Base-by-base conservation (phyloP, 2,888 invertebrate genomes). In the Vesta saturnalis region DNA sequence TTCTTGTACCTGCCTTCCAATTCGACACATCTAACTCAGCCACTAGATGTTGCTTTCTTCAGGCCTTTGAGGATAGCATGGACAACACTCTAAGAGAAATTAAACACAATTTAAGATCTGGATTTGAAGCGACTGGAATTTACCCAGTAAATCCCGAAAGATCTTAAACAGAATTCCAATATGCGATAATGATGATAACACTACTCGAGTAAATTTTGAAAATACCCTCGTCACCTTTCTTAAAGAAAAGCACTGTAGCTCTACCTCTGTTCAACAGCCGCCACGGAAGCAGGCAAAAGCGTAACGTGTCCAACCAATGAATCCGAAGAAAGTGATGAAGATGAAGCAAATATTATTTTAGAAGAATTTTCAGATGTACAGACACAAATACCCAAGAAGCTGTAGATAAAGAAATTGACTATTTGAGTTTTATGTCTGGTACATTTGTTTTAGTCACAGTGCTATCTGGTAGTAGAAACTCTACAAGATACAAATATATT, bases 1-100 rank as follows among this genome's bases (percentile, higher is more conserved):
- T 64, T 81, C 62, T 70, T 80, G 14, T 77, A 72, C 22, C 67
- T 80, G 8, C 79, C 79, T 1, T 72, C 12, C 35, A 79, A 81
- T 69, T 65, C 73, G 3, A 79, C 78, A 0, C 78, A 81, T 15
- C 61, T 78, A n/a, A 62, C 60, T 3, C 69, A 69, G 60, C 60
- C 64, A 76, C 18, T 60, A 8, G 78, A 78, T 67, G 77, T 79
- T 10, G 75, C 73, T 3, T 76, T 71, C 54, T 79, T 78, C 56
- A 47, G 73, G 10, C 74, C 78, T 3, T 64, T 77, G 58, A 78
- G 79, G 68, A 64, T 22, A 43, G 66, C 65, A 1, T 79, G 77
- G 79, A 66, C 5, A 49, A 23, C 10, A 16, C 21, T 15, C 56
- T 14, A 19, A 3, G 10, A 10, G 49, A 3, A 16, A 15, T 49